Evolutionary conservation across 2,113 vertebrate species (phyloP), one percentile per base, ranked within the genome.

Genomic region (Phalacrocorax pelagicus): DNA sequence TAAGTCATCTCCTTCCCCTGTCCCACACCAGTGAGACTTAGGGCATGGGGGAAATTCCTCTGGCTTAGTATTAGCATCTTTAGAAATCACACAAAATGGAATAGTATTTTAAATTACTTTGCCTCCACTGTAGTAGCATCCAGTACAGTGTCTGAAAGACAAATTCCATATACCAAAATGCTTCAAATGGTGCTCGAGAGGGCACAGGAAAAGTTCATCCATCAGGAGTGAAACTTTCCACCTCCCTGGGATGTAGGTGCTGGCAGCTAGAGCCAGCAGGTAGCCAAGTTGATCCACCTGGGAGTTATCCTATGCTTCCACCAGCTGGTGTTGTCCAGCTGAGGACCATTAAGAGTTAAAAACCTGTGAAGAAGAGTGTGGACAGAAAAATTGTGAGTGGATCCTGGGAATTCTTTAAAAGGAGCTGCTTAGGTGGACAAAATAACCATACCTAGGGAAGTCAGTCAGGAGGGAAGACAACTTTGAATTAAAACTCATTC

Each of bases 201-300:
- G 40, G 34, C 13, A 72, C 0, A 0, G 29, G n/a, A 59, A 81
- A 59, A 1, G 42, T 54, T 62, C 16, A 27, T 57, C 22, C 49
- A 2, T 14, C 2, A 0, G 1, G 9, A 13, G 1, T 36, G 42
- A 51, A 58, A 12, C 12, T 85, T 44, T 49, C 52, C 9, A 13
- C 27, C n/a, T 38, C 70, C 30, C 57, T 51, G 52, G 54, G 47
- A 22, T 20, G 66, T 36, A 74, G 70, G 3, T 62, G 24, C 11
- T 79, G 70, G 74, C 65, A 90, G 65, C 88, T 46, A 57, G n/a
- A 32, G 34, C 46, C 27, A 57, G 34, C 10, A 4, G 12, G 40
- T 8, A 32, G 42, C 21, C n/a, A 75, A 42, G 27, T 82, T 51
- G 47, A 29, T 79, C 36, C 61, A 71, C 17, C 55, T 77, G n/a